Percentiles rank a stretch among this genome's conserved stretches.
phyloP scores from a whole-genome alignment of 2,113 vertebrate genomes.

The Siphamia tubifer region DNA sequence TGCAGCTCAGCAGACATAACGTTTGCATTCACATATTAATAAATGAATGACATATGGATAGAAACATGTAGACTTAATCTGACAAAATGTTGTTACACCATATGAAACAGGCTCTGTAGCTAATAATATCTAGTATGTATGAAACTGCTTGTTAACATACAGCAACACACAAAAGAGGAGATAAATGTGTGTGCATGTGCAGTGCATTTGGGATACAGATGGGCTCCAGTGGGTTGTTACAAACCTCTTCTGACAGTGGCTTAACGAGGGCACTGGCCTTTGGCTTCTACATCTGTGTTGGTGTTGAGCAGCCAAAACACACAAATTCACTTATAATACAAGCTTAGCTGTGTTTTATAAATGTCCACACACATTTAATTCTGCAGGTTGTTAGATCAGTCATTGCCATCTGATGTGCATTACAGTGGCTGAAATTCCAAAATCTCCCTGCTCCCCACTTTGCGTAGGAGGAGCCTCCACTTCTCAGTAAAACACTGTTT shows the following conservation, averaged over 20 bases:
- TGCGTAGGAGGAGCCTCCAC: neutral
- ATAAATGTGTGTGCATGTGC: conserved; percentile 18
- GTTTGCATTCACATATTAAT: too few species aligned
- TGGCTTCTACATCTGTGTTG: conserved; percentile 66
- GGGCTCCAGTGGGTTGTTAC: conserved; percentile 71
- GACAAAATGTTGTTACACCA: too few species aligned
- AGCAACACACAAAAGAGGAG: neutral
- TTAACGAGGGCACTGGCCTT: conserved; percentile 73
- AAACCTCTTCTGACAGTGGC: conserved; percentile 74
- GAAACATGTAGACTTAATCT: too few species aligned
- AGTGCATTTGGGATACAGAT: conserved; percentile 53
- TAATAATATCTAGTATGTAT: too few species aligned
- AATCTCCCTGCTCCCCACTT: neutral
- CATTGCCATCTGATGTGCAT: neutral
- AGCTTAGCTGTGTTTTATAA: neutral
- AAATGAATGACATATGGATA: too few species aligned
- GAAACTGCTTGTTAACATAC: too few species aligned
- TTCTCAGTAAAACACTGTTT: conserved; percentile 48
- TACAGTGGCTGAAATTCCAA: neutral
- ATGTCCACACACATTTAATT: too few species aligned
- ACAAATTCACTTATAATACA: too few species aligned
- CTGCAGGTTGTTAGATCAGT: too few species aligned
- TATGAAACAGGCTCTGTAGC: too few species aligned
- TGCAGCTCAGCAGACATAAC: conserved; percentile 11
- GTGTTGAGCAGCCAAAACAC: conserved; percentile 56